A percentile compares a stretch with the other conserved stretches of the same genome.
Evolutionary conservation across 2,113 vertebrate species (phyloP).

Genomic region (Podarcis cretensis): DNA sequence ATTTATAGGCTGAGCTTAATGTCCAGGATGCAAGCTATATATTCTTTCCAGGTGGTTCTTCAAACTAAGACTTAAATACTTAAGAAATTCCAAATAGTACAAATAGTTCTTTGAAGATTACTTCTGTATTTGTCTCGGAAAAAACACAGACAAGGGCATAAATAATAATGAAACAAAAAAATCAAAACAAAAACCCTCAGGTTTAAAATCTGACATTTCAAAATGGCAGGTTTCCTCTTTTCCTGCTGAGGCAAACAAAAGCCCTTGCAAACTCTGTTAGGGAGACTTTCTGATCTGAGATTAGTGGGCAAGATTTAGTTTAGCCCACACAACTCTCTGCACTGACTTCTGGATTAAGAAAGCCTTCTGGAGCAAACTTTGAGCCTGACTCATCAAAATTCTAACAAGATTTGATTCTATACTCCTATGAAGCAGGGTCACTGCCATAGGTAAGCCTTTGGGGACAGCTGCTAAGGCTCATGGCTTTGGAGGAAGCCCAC

Average conservation of each 20-base stretch:
- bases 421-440: neutral
- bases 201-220: slow-evolving; percentile 76
- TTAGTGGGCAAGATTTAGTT: slow-evolving; percentile 65
- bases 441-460: neutral
- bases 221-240: slow-evolving; percentile 70
- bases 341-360: slow-evolving; percentile 52
- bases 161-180: slow-evolving; percentile 64
- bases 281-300: slow-evolving; percentile 69
- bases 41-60: slow-evolving; percentile 56
- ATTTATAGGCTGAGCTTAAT: slow-evolving; percentile 25
- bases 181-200: slow-evolving; percentile 42
- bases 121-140: slow-evolving; percentile 68
- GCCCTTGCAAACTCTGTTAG: slow-evolving; percentile 69
- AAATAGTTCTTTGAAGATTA: slow-evolving; percentile 73
- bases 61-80: slow-evolving; percentile 65
- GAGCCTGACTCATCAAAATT: slow-evolving; percentile 46
- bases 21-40: slow-evolving; percentile 14
- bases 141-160: slow-evolving; percentile 70
- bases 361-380: slow-evolving; percentile 49
- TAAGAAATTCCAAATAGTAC: slow-evolving; percentile 65
- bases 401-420: slow-evolving; percentile 35
- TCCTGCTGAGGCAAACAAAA: slow-evolving; percentile 73
- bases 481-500: neutral
- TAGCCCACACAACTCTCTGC: slow-evolving; percentile 44
- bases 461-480: neutral